Evolutionary conservation across 2,113 vertebrate species (phyloP), one percentile per base, ranked within the genome.

Genomic region (Chinchilla lanigera): DNA sequence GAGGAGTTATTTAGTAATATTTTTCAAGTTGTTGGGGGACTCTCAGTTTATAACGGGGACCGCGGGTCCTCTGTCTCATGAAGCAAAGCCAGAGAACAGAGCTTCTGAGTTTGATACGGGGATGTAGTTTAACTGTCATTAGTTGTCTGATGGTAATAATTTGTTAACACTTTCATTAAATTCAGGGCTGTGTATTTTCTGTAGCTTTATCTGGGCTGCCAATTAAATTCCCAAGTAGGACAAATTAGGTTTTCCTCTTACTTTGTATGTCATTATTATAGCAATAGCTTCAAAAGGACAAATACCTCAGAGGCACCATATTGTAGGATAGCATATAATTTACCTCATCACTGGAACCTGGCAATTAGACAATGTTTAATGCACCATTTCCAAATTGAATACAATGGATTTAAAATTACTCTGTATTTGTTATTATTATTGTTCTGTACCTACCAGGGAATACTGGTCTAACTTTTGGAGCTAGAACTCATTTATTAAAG

Each of bases 1-100:
- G n/a, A 88, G 86, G 75, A 47, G 47, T 93, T 60, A 78, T 35
- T 96, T 78, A 87, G 67, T 94, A 83, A n/a, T 52, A 84, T 47
- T 90, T 93, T 92, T 94, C 19, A 67, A 86, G 33, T 20, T 41
- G 9, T 67, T 89, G 38, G 81, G 26, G 61, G 58, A 22, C 6
- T 61, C 38, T 35, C 63, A 85, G 8, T n/a, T 54, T 28, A n/a
- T 44, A 33, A 50, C n/a, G 20, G 30, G 85, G 24, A 63, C 33
- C 1, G 2, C 69, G 17, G 16, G 7, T n/a, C 87, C 24, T 78
- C 84, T 56, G 11, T 44, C 19, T 60, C 52, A 9, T 6, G 24
- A 86, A 60, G 20, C 33, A 26, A 2, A 52, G 47, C 16, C 47
- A 56, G 78, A 69, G n/a, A 89, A 47, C 33, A 52, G 2, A 71